Evolutionary conservation across 2,888 invertebrate genomes (phyloP), one percentile per base, ranked within the genome.

Genomic region (Mimas tiliae): DNA sequence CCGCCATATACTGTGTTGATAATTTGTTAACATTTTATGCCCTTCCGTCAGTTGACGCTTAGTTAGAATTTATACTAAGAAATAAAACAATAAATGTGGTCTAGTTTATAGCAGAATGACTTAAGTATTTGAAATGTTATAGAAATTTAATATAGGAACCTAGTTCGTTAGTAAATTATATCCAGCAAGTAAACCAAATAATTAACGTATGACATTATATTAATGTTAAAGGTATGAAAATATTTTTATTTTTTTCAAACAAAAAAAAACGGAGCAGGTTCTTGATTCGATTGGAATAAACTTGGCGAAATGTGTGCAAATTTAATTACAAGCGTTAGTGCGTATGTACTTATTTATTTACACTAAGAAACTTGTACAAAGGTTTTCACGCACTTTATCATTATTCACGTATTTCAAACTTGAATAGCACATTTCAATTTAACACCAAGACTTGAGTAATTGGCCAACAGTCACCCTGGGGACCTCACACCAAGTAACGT

Each of bases 11-110:
- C 65, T 42, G 45, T 33, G 62, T 65, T 53, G 63, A 62, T 67
- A 67, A 67, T 67, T 67, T 53, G 67, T 67, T 62, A 63, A 67
- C 65, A 67, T 67, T 67, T 63, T 53, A 62, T 53, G 65, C 63
- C 52, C 51, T 52, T 16, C 47, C 52, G 47, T 47, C 62, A 27
- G 19, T 34, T 34, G 65, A 65, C 53, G 64, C 52, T 34, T 19
- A 16, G 50, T 48, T 21, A 62, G 38, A 52, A 47, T 66, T 47
- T 38, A 51, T 47, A 51, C 38, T 45, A n/a, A 11, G 21, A 65
- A 34, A 62, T 51, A 62, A 65, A 62, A 47, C 14, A 34, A 34
- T 42, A 14, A 52, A 19, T 19, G 19, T 11, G 19, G 19, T 58
- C 58, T 42, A 33, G n/a, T 7, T 34, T 38, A 58, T 42, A 6